Conservation (phyloP, 2,113 vertebrate genomes). For the Serranochromis macrocephalus region DNA sequence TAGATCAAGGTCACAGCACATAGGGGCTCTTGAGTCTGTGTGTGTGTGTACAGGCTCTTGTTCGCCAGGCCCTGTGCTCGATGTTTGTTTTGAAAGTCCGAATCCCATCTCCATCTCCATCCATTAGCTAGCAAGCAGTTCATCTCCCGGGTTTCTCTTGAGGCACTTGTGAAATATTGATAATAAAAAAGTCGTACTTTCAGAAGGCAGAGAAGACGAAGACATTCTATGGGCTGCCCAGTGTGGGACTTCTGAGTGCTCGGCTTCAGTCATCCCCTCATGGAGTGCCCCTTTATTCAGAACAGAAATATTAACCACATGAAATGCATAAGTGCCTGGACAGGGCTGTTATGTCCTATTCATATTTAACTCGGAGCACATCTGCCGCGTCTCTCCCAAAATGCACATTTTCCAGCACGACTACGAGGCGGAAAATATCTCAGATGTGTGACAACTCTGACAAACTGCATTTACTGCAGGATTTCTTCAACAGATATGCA, state of each 20-base stretch:
- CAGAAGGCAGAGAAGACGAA: conserved; percentile 52
- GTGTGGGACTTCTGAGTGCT: conserved; percentile 64
- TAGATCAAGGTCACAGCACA: conserved; percentile 62
- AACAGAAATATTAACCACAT: conserved; percentile 70
- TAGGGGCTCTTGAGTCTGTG: conserved; percentile 1
- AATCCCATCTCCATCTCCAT: conserved; percentile 90
- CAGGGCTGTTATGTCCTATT: conserved; percentile 70
- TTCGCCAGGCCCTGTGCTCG: conserved; percentile 44
- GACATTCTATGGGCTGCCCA: conserved; percentile 45
- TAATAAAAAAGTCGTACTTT: conserved; percentile 75
- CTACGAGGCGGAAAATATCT: conserved; percentile 46
- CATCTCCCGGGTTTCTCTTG: conserved; percentile 90
- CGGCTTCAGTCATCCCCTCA: conserved; percentile 37
- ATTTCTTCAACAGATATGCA: conserved; percentile 8
- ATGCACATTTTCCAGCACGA: conserved; percentile 56
- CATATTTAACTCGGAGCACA: conserved; percentile 70
- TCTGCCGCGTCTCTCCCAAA: conserved; percentile 57
- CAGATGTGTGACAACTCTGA: conserved; percentile 50
- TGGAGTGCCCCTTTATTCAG: conserved; percentile 62
- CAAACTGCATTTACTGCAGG: conserved; percentile 48
- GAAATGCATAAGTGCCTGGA: conserved; percentile 66
- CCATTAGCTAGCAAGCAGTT: conserved; percentile 93
- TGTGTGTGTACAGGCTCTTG: neutral
- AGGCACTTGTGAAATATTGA: conserved; percentile 99
- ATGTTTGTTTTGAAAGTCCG: conserved; percentile 94